phyloP scores from a whole-genome alignment of 30 jellyfish, hydroid and myxozoan genomes.

The Cassiopea xamachana region DNA sequence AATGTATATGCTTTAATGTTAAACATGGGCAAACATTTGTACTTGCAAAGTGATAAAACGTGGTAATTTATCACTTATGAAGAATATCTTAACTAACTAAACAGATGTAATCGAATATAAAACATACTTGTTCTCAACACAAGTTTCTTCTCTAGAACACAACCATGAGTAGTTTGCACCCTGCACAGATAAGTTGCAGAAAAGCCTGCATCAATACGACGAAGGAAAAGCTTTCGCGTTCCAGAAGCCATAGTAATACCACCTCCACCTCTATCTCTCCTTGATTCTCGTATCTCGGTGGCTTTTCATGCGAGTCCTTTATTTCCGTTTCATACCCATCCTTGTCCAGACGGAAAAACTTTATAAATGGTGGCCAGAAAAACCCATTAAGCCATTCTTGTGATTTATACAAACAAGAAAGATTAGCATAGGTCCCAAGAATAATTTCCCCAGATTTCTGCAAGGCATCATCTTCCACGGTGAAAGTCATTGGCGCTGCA shows the following conservation, averaged over 20 bases:
- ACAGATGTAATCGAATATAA: not conserved
- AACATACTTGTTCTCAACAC: not conserved
- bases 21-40: no score
- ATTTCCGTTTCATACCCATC: not conserved
- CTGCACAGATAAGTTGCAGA: not conserved
- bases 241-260: not conserved
- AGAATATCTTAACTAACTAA: no score
- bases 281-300: not conserved
- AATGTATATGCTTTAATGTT: no score
- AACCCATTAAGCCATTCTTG: not conserved
- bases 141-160: not conserved
- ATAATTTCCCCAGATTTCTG: not conserved
- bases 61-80: no score
- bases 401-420: not conserved
- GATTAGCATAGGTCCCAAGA: slow-evolving; percentile 9
- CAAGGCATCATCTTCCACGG: not conserved
- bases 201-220: not conserved
- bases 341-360: no score
- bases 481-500: not conserved
- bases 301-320: not conserved
- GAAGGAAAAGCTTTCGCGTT: not conserved
- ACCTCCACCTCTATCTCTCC: not conserved
- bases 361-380: no score
- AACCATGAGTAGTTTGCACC: not conserved
- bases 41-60: no score